Evolutionary conservation across 2,888 invertebrate genomes (phyloP).

Genomic region (Drosophila parthenogenetica): DNA sequence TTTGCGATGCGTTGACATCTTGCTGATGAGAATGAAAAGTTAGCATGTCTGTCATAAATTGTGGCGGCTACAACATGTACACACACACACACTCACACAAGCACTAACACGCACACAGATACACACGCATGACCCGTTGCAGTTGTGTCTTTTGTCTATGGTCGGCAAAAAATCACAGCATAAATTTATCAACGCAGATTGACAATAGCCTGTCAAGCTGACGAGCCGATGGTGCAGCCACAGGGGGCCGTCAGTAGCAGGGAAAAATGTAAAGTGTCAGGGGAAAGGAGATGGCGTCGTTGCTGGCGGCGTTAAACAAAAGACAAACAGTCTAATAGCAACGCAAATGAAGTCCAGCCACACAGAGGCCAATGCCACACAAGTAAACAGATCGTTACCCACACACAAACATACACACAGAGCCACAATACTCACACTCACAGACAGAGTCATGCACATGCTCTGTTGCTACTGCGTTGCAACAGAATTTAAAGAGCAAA

Average conservation of each 20-base stretch:
- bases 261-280: background rate
- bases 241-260: background rate
- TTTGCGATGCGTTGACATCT: conserved; percentile 71
- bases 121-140: conserved; percentile 2
- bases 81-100: background rate
- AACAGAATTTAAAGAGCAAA: conserved; percentile 5
- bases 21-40: conserved; percentile 51
- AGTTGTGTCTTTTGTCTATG: conserved; percentile 47
- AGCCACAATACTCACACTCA: background rate
- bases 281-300: conserved; percentile 6
- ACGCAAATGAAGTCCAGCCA: conserved; percentile 62
- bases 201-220: conserved; percentile 64
- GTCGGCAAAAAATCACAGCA: conserved; percentile 57
- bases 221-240: background rate
- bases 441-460: conserved; percentile 2
- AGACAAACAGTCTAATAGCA: conserved; percentile 72
- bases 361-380: conserved; percentile 59
- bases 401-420: conserved; percentile 6
- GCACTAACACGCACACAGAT: background rate
- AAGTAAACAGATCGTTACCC: conserved; percentile 19
- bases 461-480: conserved; percentile 32
- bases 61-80: conserved; percentile 20
- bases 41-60: conserved; percentile 62
- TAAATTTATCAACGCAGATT: conserved; percentile 75
- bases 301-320: conserved; percentile 62